A percentile compares a stretch with the other conserved stretches of the same genome.
phyloP scores from a whole-genome alignment of 1,140 invertebrate species.

The Cydia splendana region DNA sequence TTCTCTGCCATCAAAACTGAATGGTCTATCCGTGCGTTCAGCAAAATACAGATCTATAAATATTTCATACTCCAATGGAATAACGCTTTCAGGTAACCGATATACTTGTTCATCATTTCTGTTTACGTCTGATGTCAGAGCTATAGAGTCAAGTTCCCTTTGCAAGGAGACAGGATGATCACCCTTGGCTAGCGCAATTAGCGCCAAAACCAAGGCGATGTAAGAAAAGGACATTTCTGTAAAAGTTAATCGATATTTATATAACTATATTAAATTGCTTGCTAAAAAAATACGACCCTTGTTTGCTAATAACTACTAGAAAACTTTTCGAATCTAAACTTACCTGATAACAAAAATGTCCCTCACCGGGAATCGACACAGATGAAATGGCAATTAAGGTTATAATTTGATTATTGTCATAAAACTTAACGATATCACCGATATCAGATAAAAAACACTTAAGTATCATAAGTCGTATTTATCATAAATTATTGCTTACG shows the following conservation, averaged over 20 bases:
- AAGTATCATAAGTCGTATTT: not conserved
- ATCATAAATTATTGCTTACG: not conserved
- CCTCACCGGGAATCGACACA: constrained; percentile 35
- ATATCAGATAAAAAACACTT: constrained; percentile 29
- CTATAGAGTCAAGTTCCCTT: constrained; percentile 52
- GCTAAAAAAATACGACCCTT: too few relatives aligned
- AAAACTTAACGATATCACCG: constrained; percentile 1
- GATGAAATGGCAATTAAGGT: constrained; percentile 23
- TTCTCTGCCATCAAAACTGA: constrained; percentile 64
- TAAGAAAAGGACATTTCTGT: constrained; percentile 56
- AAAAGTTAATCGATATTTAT: constrained; percentile 35
- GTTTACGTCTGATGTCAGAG: constrained; percentile 28
- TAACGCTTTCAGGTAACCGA: constrained; percentile 58
- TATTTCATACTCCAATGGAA: constrained; percentile 69
- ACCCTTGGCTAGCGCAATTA: constrained; percentile 41
- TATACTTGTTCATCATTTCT: constrained; percentile 54
- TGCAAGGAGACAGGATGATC: constrained; percentile 52
- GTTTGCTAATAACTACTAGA: constrained; percentile 4
- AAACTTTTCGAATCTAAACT: constrained; percentile 32
- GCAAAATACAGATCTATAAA: constrained; percentile 68
- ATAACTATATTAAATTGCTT: too few relatives aligned
- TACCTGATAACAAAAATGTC: constrained; percentile 49
- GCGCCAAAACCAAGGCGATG: constrained; percentile 43
- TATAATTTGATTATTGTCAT: constrained; percentile 16
- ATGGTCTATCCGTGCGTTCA: constrained; percentile 60